Evolutionary conservation across 2,888 invertebrate genomes (phyloP), one percentile per base, ranked within the genome.

Genomic region (Drosophila quinaria): DNA sequence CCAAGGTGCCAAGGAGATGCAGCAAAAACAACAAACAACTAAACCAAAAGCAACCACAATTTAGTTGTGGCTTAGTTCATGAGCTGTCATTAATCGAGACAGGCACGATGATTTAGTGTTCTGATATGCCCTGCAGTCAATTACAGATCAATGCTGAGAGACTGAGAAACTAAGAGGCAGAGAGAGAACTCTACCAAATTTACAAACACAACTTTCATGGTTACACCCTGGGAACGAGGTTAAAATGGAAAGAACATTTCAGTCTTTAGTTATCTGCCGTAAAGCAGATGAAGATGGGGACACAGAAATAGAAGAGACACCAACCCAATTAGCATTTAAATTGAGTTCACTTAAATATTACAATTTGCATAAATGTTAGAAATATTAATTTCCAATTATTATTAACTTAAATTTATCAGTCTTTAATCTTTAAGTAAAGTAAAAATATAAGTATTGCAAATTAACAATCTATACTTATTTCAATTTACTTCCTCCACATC

Each of bases 61-160:
- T 83, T 83, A 88, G 89, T 88, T 88, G 89, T 83, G 83, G 78
- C 84, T 84, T 80, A 84, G 83, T 87, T 84, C 89, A 84, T 89
- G 83, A 87, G 87, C 84, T 84, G 83, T 89, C 83, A 84, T 84
- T 87, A 84, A 84, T 84, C 84, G 78, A 74, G 83, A 83, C 87
- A 74, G 77, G 58, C n/a, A 51, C 78, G 54, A 82, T 89, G 87
- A 88, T 83, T 86, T 83, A 83, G 80, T 83, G 77, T 70, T 70
- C n/a, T 68, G 83, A 83, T 83, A 83, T 88, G 83, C 83, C 83
- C 83, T 83, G 52, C 67, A 77, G 83, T 87, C 83, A 89, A 83
- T 86, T 83, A 83, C 89, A 83, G 83, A 83, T 86, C 83, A 88
- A 86, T 79, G 61, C 66, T 25, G 13, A 58, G 9, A n/a, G 3